phyloP scores from a whole-genome alignment of 1,140 invertebrate genomes.

The Eupristina koningsbergeri region DNA sequence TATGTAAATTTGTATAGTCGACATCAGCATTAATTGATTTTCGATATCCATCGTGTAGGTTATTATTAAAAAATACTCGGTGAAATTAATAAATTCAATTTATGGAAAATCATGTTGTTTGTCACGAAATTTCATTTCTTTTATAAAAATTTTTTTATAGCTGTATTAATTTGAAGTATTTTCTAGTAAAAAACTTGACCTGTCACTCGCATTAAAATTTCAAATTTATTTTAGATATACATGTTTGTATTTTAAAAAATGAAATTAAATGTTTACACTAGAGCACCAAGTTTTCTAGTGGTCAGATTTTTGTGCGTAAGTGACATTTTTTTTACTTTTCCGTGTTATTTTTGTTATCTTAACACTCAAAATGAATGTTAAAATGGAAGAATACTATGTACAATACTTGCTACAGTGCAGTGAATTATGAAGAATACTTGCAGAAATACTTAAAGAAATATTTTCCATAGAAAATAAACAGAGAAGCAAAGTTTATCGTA shows the following conservation, averaged over 20 bases:
- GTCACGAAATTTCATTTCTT: too few species aligned
- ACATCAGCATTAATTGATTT: slow-evolving; percentile 29
- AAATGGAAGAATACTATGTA: not conserved
- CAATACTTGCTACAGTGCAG: not conserved
- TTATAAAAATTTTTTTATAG: too few species aligned
- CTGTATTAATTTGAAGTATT: too few species aligned
- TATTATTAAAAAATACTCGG: not conserved
- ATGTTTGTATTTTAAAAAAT: too few species aligned
- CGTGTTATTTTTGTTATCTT: not conserved
- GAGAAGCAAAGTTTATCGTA: slow-evolving; percentile 54
- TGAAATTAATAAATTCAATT: slow-evolving; percentile 14
- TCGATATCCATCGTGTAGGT: slow-evolving; percentile 29
- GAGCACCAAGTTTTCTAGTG: too few species aligned
- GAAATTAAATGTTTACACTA: too few species aligned
- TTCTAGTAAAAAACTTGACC: too few species aligned
- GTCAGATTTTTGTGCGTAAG: too few species aligned
- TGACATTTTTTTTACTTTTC: not conserved
- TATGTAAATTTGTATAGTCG: not conserved
- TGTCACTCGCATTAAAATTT: too few species aligned
- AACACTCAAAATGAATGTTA: not conserved
- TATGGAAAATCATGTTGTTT: slow-evolving; percentile 13
- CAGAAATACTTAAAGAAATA: not conserved
- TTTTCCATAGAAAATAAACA: not conserved
- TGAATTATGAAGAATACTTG: not conserved
- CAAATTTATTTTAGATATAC: too few species aligned